Conservation (phyloP, 2,888 invertebrate species). For the Hypomecis atomaria region DNA sequence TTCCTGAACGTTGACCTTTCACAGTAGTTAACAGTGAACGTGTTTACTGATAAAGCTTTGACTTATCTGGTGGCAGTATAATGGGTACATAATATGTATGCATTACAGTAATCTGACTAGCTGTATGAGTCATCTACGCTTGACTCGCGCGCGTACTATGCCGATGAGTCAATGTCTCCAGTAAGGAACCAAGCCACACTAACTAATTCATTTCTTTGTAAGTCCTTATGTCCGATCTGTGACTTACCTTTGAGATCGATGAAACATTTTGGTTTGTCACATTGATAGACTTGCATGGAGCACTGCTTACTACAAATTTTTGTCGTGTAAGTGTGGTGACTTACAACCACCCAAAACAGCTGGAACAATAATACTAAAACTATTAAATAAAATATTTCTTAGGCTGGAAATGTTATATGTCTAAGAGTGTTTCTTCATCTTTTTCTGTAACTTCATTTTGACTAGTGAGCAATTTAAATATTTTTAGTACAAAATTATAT, state of each 20-base stretch:
- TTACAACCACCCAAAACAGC: no score
- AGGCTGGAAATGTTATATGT: no score
- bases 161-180: constrained; percentile 64
- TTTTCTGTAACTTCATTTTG: no score
- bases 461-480: no score
- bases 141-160: constrained; percentile 61
- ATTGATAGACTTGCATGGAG: constrained; percentile 1
- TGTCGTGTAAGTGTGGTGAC: no score
- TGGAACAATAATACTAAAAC: no score
- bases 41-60: constrained; percentile 30
- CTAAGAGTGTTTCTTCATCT: no score
- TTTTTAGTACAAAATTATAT: no score
- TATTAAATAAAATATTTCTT: no score
- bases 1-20: constrained; percentile 35
- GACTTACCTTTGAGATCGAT: constrained; percentile 45
- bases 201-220: constrained; percentile 50
- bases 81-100: background rate
- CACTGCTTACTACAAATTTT: constrained; percentile 9
- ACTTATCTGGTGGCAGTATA: constrained; percentile 33
- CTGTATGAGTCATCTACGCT: constrained; percentile 51
- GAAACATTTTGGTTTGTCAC: constrained; percentile 19
- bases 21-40: constrained; percentile 27
- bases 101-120: constrained; percentile 31
- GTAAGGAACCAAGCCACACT: constrained; percentile 47
- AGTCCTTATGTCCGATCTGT: constrained; percentile 36